Percentiles rank a stretch among this genome's conserved stretches.
phyloP scores from a whole-genome alignment of 2,797 vertebrate genomes.

The Sebastes taczanowskii region DNA sequence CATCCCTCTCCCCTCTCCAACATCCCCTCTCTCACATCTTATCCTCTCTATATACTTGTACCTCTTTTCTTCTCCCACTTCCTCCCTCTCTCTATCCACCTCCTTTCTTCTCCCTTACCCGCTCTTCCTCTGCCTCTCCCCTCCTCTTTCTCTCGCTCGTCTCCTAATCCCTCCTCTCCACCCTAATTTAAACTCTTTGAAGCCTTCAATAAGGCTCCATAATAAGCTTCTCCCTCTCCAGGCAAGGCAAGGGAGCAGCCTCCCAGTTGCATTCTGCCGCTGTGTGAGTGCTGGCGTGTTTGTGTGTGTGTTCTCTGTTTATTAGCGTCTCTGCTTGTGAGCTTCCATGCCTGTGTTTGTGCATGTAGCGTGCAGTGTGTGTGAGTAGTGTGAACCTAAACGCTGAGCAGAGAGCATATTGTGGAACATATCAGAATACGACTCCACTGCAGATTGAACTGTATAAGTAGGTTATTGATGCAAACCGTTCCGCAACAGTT shows the following conservation, averaged over 20 bases:
- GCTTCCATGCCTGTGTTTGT: constrained; percentile 65
- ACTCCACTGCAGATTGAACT: constrained; percentile 67
- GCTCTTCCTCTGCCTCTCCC: constrained; percentile 62
- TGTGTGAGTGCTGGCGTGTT: constrained; percentile 64
- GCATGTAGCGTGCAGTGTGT: constrained; percentile 33
- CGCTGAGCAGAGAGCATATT: constrained; percentile 58
- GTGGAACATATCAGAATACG: constrained; percentile 63
- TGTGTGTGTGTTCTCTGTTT: constrained; percentile 68
- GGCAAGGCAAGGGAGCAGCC: constrained; percentile 78
- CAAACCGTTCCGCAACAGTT: constrained; percentile 45
- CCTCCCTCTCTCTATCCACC: constrained; percentile 52
- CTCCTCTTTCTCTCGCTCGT: constrained; percentile 68
- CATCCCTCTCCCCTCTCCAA: constrained; percentile 32
- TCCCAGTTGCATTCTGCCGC: constrained; percentile 74
- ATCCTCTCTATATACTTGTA: constrained; percentile 51
- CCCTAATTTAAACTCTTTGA: constrained; percentile 85
- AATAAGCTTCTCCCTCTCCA: constrained; percentile 83
- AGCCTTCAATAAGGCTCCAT: constrained; percentile 83
- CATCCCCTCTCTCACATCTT: constrained; percentile 42
- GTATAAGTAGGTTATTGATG: constrained; percentile 74
- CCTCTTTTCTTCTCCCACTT: constrained; percentile 50
- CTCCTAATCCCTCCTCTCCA: constrained; percentile 81
- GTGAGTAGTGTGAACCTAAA: constrained; percentile 49
- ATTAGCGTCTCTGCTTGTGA: constrained; percentile 68
- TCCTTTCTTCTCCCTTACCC: constrained; percentile 62